Conservation (phyloP, 2,797 vertebrate species). For the Netta rufina region DNA sequence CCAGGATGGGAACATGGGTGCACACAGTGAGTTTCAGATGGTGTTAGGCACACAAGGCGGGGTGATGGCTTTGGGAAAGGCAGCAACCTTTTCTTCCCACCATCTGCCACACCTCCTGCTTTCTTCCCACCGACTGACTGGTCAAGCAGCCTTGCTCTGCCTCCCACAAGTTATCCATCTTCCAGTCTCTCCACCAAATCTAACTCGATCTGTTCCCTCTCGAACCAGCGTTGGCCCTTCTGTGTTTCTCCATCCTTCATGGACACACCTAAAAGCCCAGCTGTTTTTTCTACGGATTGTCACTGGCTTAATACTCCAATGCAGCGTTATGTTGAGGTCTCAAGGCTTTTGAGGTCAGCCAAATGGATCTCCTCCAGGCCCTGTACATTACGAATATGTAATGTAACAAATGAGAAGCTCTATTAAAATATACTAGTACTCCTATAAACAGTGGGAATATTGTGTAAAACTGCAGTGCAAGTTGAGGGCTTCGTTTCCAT, state of each 20-base stretch:
- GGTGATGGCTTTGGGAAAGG: conserved; percentile 56
- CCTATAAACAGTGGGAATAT: neutral
- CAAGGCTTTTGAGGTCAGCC: neutral
- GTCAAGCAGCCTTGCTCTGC: neutral
- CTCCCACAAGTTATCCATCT: conserved; percentile 22
- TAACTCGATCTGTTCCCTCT: neutral
- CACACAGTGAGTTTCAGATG: rapidly evolving
- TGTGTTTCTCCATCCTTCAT: neutral
- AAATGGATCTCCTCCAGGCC: neutral
- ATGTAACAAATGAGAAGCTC: neutral
- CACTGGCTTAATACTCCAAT: neutral
- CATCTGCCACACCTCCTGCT: conserved; percentile 46
- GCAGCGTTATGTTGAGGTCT: neutral
- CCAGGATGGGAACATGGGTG: rapidly evolving
- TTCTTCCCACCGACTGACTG: conserved; percentile 21
- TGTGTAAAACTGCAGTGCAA: neutral
- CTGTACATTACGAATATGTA: neutral
- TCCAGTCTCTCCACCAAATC: conserved; percentile 25
- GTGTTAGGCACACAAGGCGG: neutral
- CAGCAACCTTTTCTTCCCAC: conserved; percentile 54
- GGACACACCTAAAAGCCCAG: neutral
- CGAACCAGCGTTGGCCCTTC: neutral
- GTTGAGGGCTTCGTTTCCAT: neutral
- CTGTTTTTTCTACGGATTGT: neutral
- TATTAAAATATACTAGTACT: neutral